These are phyloP conservation scores for Lithophane ornitopus DNA, from an alignment of 2,888 invertebrate species.

Conservation along the genomic window DNA sequence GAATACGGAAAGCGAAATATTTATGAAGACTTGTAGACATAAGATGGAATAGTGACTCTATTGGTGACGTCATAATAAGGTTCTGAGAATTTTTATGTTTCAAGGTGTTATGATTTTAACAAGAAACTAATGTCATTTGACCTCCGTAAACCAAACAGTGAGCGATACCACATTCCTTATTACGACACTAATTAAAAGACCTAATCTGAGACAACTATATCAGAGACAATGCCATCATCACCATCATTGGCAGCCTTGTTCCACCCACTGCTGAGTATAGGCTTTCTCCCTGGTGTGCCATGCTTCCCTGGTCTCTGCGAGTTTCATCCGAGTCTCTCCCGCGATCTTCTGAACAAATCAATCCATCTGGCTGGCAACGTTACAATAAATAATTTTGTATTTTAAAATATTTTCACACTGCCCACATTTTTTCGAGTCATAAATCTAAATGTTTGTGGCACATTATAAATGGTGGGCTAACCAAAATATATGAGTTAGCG, in stretches of 20 bases:
- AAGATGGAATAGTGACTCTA: background rate
- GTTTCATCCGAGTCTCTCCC: too few species aligned
- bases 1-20: background rate
- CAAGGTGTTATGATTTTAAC: conserved; percentile 16
- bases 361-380: background rate
- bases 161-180: background rate
- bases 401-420: conserved; percentile 15
- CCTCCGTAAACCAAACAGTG: background rate
- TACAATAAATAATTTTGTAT: background rate
- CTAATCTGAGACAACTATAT: background rate
- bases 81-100: background rate
- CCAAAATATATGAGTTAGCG: conserved; percentile 38
- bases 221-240: background rate
- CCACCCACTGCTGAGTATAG: background rate
- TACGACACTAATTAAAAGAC: background rate
- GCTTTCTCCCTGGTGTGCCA: background rate
- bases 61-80: conserved; percentile 1
- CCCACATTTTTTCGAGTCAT: conserved; percentile 16
- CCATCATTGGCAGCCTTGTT: background rate
- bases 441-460: conserved; percentile 24
- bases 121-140: conserved; percentile 8
- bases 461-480: conserved; percentile 38
- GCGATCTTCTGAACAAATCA: background rate
- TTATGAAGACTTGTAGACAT: background rate
- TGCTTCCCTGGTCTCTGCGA: background rate